Conservation (phyloP, 1,140 invertebrate species). For the Aphidius gifuensis region DNA sequence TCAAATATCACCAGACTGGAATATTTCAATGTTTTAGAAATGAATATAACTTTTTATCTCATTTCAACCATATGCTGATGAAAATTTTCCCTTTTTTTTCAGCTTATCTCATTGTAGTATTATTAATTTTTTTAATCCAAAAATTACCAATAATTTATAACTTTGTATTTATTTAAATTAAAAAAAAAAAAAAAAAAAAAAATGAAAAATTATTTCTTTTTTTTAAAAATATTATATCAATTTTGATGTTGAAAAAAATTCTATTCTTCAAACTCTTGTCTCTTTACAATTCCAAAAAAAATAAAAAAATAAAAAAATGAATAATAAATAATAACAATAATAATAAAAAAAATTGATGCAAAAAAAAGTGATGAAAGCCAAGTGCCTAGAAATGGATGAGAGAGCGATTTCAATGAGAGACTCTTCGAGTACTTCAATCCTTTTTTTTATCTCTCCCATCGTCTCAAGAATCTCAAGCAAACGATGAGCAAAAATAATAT, state of each 20-base stretch:
- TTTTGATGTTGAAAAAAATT: background rate
- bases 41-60: no score
- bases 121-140: no score
- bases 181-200: no score
- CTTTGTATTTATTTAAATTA: no score
- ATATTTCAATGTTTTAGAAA: no score
- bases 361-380: slow-evolving; percentile 9
- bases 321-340: background rate
- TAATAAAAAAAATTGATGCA: background rate
- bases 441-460: background rate
- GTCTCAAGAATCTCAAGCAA: slow-evolving; percentile 16
- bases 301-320: slow-evolving; percentile 1
- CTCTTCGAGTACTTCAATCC: slow-evolving; percentile 4
- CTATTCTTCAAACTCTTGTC: no score
- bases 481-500: background rate
- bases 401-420: slow-evolving; percentile 13
- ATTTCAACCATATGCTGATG: no score
- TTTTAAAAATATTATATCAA: background rate
- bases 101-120: no score
- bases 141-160: no score
- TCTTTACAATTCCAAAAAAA: no score
- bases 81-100: no score
- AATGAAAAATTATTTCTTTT: background rate
- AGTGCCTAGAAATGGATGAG: slow-evolving; percentile 8
- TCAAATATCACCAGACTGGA: no score